Evolutionary conservation across 2,888 invertebrate genomes (phyloP).

Genomic region (Aphidoletes aphidimyza): DNA sequence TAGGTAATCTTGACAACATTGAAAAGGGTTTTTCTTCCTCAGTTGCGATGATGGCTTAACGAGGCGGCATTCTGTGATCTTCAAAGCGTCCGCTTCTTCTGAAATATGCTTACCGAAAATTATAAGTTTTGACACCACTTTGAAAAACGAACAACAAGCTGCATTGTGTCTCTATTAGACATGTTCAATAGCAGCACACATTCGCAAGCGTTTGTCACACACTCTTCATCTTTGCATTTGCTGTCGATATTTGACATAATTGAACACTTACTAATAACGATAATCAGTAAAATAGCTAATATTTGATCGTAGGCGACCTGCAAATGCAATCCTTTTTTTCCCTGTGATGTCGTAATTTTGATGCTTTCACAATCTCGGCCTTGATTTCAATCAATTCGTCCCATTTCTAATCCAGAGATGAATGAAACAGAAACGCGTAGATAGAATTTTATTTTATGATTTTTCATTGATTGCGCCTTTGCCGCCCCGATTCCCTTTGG

Average conservation of each 20-base stretch:
- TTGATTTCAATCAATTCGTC: not conserved
- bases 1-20: constrained; percentile 2
- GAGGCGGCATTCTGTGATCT: constrained; percentile 32
- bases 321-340: constrained; percentile 41
- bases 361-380: not conserved
- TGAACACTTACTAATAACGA: constrained; percentile 17
- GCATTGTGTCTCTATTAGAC: constrained; percentile 48
- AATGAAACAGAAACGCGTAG: not conserved
- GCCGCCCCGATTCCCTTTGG: constrained; percentile 52
- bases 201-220: not conserved
- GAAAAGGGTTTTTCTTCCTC: constrained; percentile 10
- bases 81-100: constrained; percentile 10
- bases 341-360: too few relatives aligned
- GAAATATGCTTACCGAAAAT: not conserved
- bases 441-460: not conserved
- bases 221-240: not conserved
- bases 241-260: not conserved
- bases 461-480: constrained; percentile 52
- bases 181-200: not conserved
- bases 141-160: not conserved
- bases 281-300: constrained; percentile 33
- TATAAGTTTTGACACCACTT: constrained; percentile 30
- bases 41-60: not conserved
- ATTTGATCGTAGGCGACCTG: constrained; percentile 23
- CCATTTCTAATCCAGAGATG: constrained; percentile 23